Base-by-base conservation (phyloP, 2,797 vertebrate genomes). In the Pangasius djambal region DNA sequence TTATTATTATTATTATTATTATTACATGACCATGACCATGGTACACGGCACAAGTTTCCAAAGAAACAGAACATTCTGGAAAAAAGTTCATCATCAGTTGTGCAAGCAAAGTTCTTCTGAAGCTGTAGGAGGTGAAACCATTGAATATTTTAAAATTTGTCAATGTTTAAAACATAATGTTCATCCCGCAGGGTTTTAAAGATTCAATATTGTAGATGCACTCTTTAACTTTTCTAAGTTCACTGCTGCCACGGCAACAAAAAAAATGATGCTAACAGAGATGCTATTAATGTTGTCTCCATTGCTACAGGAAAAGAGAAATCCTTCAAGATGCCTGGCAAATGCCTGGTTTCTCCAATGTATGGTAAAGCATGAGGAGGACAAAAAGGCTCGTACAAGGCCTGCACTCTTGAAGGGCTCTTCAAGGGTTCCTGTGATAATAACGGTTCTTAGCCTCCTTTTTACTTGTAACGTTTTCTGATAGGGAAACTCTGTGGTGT, bases 201-300 rank as follows among this genome's bases (percentile, higher is more conserved):
- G n/a, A 63, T 44, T 83, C 81, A 83, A 44, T 63, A 83, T 63
- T 44, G 37, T 83, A 63, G 81, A 25, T 63, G 81, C 3, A 0
- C 25, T 28, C 34, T 83, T 44, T 34, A 81, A 81, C 78, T 34
- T 81, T 59, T 82, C 55, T 1, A 34, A 25, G 34, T 61, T 63
- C 81, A 63, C 59, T 83, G 81, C 81, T 83, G 81, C 81, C 59
- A 63, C 37, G 34, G 81, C 81, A 83, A 44, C 81, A 44, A 31
- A n/a, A n/a, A 74, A 20, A 59, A 6, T n/a, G 16, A 61, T 25
- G 55, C 37, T 34, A 63, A 61, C 22, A 22, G 12, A n/a, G 10
- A n/a, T 1, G 28, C 9, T n/a, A n/a, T 9, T 28, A 65, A 63
- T 10, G 57, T 13, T 10, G 25, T 44, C 52, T 79, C n/a, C 18